phyloP scores from a whole-genome alignment of 2,797 vertebrate species.

The Lates japonicus region DNA sequence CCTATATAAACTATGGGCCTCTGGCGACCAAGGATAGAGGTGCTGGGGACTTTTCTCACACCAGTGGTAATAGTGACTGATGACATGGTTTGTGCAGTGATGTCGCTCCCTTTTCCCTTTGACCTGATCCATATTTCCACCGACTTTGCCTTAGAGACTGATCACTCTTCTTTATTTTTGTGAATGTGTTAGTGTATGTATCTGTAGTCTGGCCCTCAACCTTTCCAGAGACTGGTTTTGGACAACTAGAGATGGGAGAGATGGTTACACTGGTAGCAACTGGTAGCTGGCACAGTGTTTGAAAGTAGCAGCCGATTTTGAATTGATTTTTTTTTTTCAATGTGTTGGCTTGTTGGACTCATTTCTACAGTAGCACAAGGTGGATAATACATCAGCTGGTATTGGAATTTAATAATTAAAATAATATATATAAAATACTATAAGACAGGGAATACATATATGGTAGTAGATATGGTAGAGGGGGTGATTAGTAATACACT shows the following conservation, averaged over 20 bases:
- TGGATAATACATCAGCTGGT: background rate
- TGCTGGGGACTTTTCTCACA: slow-evolving; percentile 14
- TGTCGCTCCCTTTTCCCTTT: background rate
- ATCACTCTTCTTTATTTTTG: background rate
- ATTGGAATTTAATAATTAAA: background rate
- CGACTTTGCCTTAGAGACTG: background rate
- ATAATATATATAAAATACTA: too few species aligned
- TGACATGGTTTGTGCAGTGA: slow-evolving; percentile 21
- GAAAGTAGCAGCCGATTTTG: slow-evolving; percentile 1
- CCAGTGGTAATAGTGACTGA: slow-evolving; percentile 36
- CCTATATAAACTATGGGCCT: slow-evolving; percentile 17
- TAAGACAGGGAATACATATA: background rate
- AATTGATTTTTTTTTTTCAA: background rate
- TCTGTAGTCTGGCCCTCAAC: background rate
- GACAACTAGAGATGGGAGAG: rapidly evolving
- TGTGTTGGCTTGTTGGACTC: background rate
- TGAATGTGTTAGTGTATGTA: background rate
- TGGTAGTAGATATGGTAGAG: background rate
- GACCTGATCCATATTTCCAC: slow-evolving; percentile 12
- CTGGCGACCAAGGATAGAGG: slow-evolving; percentile 32
- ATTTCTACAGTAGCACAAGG: background rate
- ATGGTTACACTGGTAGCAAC: background rate
- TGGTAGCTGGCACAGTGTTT: background rate
- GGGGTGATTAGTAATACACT: background rate
- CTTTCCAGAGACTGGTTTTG: background rate